Evolutionary conservation across 2,797 vertebrate genomes (phyloP).

Genomic region (Xenopus petersii): DNA sequence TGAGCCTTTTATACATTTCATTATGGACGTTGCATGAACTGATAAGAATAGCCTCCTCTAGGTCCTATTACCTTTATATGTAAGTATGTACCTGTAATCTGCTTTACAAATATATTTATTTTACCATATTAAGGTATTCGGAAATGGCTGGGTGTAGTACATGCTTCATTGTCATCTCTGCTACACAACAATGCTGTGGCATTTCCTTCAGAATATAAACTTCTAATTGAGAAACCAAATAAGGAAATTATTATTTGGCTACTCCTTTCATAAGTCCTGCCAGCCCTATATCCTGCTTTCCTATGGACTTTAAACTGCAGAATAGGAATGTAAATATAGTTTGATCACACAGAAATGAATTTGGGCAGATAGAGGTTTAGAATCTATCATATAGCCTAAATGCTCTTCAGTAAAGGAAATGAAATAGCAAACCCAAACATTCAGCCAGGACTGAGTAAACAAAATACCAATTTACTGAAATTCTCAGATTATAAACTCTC

Average conservation of each 20-base stretch:
- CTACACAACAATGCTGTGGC: slow-evolving; percentile 16
- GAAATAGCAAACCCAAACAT: slow-evolving; percentile 14
- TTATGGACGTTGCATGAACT: no score
- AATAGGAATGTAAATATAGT: slow-evolving; percentile 45
- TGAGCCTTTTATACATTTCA: no score
- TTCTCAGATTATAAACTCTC: slow-evolving; percentile 55
- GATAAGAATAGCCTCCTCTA: no score
- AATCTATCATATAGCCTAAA: not conserved
- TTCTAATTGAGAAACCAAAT: slow-evolving; percentile 31
- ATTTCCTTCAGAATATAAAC: slow-evolving; percentile 40
- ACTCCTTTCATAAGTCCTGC: slow-evolving; percentile 46
- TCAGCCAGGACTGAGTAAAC: slow-evolving; percentile 24
- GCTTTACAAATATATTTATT: no score
- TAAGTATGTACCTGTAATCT: no score
- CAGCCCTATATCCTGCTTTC: slow-evolving; percentile 46
- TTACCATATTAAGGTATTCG: no score
- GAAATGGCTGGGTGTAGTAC: not conserved
- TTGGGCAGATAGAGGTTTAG: not conserved
- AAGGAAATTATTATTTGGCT: slow-evolving; percentile 44
- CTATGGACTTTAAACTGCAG: slow-evolving; percentile 39
- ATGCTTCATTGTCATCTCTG: slow-evolving; percentile 6
- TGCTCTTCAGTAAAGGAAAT: slow-evolving; percentile 8
- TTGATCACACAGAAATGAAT: slow-evolving; percentile 46
- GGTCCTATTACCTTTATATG: no score
- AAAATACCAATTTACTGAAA: slow-evolving; percentile 48